A percentile compares a stretch with the other conserved stretches of the same genome.
Conservation (phyloP, 2,113 vertebrate species). For the Nerophis ophidion region DNA sequence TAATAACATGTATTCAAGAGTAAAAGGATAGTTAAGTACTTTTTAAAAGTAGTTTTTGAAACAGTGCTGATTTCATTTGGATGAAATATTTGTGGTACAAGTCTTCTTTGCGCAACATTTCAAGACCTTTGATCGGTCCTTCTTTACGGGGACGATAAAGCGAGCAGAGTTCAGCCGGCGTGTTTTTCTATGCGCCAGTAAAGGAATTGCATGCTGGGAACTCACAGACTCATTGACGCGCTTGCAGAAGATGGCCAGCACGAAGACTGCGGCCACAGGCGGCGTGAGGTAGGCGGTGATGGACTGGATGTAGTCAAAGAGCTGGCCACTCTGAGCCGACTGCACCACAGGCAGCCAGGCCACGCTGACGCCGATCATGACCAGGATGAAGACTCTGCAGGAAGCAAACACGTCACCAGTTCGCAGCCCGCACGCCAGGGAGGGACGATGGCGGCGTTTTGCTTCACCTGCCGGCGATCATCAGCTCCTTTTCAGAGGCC, state of each 20-base stretch:
- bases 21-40: too few species aligned
- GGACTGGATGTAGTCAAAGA: slow-evolving; percentile 94
- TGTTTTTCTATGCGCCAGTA: not conserved
- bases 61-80: too few species aligned
- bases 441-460: fast-evolving
- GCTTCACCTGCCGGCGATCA: slow-evolving; percentile 86
- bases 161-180: slow-evolving; percentile 1
- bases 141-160: not conserved
- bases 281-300: slow-evolving; percentile 90
- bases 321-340: slow-evolving; percentile 84
- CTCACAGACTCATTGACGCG: slow-evolving; percentile 83
- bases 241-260: slow-evolving; percentile 88
- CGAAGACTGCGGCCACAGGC: slow-evolving; percentile 86
- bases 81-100: not conserved
- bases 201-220: slow-evolving; percentile 4
- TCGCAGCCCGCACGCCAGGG: too few species aligned
- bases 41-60: too few species aligned
- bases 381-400: slow-evolving; percentile 83
- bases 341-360: slow-evolving; percentile 96
- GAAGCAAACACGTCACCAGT: slow-evolving; percentile 11
- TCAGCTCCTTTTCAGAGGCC: slow-evolving; percentile 83
- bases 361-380: slow-evolving; percentile 86
- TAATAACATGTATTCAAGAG: too few species aligned
- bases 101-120: not conserved
- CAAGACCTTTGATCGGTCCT: slow-evolving; percentile 2